phyloP scores from a whole-genome alignment of 2,888 invertebrate genomes.

The Stomorhina lunata region DNA sequence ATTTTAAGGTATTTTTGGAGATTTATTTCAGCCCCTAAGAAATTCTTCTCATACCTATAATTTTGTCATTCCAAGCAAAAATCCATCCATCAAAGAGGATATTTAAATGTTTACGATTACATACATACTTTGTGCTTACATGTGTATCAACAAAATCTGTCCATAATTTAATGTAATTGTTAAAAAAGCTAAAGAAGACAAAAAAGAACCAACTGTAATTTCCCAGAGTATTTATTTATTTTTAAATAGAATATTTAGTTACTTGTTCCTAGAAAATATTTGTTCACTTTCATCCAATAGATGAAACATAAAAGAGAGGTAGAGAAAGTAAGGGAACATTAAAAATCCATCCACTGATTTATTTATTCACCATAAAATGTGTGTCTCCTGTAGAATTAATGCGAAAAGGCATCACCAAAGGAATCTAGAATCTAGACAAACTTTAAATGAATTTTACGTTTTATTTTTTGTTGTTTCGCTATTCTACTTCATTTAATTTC shows the following conservation, averaged over 20 bases:
- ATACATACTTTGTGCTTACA: neutral
- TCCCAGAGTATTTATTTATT: slow-evolving; percentile 39
- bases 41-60: too few relatives aligned
- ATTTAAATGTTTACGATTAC: neutral
- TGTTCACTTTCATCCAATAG: too few relatives aligned
- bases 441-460: slow-evolving; percentile 3
- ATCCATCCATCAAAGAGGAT: too few relatives aligned
- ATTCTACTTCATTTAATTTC: slow-evolving; percentile 52
- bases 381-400: slow-evolving; percentile 38
- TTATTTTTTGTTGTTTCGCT: neutral
- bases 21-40: too few relatives aligned
- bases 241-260: slow-evolving; percentile 18
- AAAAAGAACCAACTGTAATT: slow-evolving; percentile 22
- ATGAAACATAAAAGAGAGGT: too few relatives aligned
- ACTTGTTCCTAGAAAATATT: neutral
- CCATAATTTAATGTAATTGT: slow-evolving; percentile 27
- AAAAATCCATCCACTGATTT: slow-evolving; percentile 1
- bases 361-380: slow-evolving; percentile 26
- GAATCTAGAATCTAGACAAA: slow-evolving; percentile 46
- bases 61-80: too few relatives aligned
- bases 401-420: slow-evolving; percentile 11
- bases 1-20: too few relatives aligned
- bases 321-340: neutral
- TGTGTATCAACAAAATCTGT: neutral
- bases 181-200: too few relatives aligned